A percentile compares a stretch with the other conserved stretches of the same genome.
These are phyloP conservation scores for Grammatotria lemairii DNA, from an alignment of 2,113 vertebrate genomes.

Conservation along the genomic window DNA sequence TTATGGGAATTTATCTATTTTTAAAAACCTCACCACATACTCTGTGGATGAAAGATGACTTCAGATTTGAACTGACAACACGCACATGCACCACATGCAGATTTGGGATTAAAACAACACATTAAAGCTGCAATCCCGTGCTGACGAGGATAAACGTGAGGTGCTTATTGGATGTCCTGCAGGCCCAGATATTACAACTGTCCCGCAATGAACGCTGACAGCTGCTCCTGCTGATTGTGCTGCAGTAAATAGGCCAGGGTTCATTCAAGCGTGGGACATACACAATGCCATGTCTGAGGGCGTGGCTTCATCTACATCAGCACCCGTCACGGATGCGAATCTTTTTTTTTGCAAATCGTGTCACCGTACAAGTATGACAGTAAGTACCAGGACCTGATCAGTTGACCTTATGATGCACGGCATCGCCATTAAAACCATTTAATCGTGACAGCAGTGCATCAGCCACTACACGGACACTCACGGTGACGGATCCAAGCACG, in stretches of 20 bases:
- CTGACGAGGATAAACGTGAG: neutral
- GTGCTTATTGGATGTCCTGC: neutral
- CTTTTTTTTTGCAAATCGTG: neutral
- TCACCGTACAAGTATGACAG: neutral
- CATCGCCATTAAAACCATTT: neutral
- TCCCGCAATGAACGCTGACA: neutral
- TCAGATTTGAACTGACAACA: neutral
- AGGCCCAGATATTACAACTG: neutral
- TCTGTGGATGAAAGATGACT: neutral
- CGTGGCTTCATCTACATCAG: constrained; percentile 39
- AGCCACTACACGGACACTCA: neutral
- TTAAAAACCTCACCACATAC: neutral
- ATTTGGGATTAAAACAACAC: neutral
- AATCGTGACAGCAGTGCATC: neutral
- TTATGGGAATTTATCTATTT: neutral
- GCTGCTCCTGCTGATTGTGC: neutral
- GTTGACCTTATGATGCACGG: constrained; percentile 9
- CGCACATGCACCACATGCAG: neutral
- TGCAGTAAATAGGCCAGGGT: neutral
- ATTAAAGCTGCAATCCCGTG: neutral
- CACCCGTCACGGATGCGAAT: constrained; percentile 19
- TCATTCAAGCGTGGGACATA: constrained; percentile 22
- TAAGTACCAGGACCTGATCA: neutral
- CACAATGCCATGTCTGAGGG: constrained; percentile 20
- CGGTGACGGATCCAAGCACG: neutral